Percentiles rank a stretch among this genome's conserved stretches.
Conservation (phyloP, 2,113 vertebrate genomes). For the Atlantisia rogersi region DNA sequence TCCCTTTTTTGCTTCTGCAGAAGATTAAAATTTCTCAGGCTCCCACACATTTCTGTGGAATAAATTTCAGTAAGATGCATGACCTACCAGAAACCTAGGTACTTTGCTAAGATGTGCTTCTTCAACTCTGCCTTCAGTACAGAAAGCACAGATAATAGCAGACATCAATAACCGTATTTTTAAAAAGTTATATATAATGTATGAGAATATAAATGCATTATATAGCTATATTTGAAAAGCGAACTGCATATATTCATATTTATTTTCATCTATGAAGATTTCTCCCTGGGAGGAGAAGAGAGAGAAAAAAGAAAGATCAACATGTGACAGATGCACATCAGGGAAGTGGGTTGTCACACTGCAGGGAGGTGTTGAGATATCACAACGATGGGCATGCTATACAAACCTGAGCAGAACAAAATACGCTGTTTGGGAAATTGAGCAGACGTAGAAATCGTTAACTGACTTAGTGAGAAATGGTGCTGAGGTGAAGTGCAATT, state of each 20-base stretch:
- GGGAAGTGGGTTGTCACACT: slow-evolving; percentile 31
- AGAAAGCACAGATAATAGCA: not conserved
- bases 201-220: slow-evolving; percentile 6
- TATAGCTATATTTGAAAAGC: slow-evolving; percentile 15
- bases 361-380: slow-evolving; percentile 32
- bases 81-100: not conserved
- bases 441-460: slow-evolving; percentile 11
- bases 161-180: not conserved
- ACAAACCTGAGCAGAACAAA: slow-evolving; percentile 36
- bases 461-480: slow-evolving; percentile 11
- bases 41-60: not conserved
- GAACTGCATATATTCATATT: not conserved
- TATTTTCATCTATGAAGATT: slow-evolving; percentile 2
- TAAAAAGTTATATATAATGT: not conserved
- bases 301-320: slow-evolving; percentile 8
- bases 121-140: slow-evolving; percentile 4
- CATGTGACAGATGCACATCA: slow-evolving; percentile 33
- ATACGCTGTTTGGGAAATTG: not conserved
- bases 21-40: not conserved
- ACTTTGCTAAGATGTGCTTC: not conserved
- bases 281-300: not conserved
- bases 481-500: slow-evolving; percentile 23
- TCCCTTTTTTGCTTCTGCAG: not conserved
- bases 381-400: not conserved
- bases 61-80: not conserved